Base-by-base conservation (phyloP, 1,140 invertebrate genomes). In the Protaetia brevitarsis region DNA sequence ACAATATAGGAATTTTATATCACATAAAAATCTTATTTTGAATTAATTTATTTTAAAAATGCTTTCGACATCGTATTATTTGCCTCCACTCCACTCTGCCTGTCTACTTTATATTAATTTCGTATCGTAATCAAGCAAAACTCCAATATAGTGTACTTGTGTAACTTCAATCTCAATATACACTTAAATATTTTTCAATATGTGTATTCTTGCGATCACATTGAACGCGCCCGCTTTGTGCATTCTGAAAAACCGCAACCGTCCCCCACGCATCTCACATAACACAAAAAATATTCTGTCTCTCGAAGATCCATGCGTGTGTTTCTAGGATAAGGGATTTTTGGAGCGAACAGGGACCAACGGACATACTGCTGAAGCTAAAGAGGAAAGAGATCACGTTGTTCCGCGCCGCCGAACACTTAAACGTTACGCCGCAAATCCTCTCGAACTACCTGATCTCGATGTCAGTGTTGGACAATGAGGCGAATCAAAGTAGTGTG, bases 261-360 rank as follows among this genome's bases (percentile, higher is more conserved):
- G 41, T 10, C 41, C 41, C 34, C 5, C 10, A 10, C 41, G 6
- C 41, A 51, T 51, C 26, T 51, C 41, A 23, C 41, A 51, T 51
- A 6, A 51, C n/a, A 51, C 41, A 23, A 23, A 16, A 51, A 51
- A 51, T 51, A 51, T 51, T 51, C 26, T 51, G 41, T 51, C 41
- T 51, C 26, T 51, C 41, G 41, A 51, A 51, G 41, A 51, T 51
- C 41, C 41, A 19, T 51, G 41, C 41, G 26, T 51, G 41, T 51
- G 41, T 51, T 51, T 51, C 41, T 51, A 51, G 41, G 41, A 23
- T 19, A 51, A 51, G 41, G 57, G 88, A 90, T 71, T 89, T 89
- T 77, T 91, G 88, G 88, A 85, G 85, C 26, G 87, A 89, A 69
- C 88, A 88, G 58, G 88, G 88, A 0, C 88, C 88, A 0, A 86